phyloP scores from a whole-genome alignment of 2,113 vertebrate species.

The Galeopterus variegatus region DNA sequence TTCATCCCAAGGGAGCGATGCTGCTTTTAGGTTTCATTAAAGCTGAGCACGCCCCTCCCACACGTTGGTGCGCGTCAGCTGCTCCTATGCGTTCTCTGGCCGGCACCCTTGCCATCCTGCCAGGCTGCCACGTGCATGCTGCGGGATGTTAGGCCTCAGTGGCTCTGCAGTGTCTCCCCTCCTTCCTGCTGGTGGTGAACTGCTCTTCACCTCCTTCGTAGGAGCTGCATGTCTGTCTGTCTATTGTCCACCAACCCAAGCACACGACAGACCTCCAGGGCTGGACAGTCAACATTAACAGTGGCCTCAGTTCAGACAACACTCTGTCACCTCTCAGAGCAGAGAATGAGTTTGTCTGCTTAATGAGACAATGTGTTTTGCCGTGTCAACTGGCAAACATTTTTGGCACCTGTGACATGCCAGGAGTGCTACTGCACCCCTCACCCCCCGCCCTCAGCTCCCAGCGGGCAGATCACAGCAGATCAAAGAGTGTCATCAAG shows the following conservation, averaged over 20 bases:
- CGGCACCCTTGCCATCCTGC: neutral
- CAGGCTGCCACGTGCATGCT: neutral
- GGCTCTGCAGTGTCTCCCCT: neutral
- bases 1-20: too few species aligned
- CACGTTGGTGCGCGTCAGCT: neutral
- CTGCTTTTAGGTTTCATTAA: neutral
- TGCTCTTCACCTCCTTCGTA: neutral
- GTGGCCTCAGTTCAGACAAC: neutral
- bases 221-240: neutral
- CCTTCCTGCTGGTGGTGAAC: neutral
- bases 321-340: neutral
- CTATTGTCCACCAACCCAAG: neutral
- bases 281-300: neutral
- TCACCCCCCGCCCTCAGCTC: neutral
- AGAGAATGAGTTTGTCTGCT: neutral
- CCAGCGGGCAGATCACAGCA: neutral
- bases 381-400: neutral
- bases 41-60: neutral
- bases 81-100: rapidly evolving
- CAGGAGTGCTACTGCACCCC: neutral
- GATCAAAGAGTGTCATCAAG: neutral
- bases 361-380: neutral
- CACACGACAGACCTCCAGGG: rapidly evolving
- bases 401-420: rapidly evolving
- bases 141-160: neutral